phyloP scores from a whole-genome alignment of 2,888 invertebrate species.

The Bombylius discolor region DNA sequence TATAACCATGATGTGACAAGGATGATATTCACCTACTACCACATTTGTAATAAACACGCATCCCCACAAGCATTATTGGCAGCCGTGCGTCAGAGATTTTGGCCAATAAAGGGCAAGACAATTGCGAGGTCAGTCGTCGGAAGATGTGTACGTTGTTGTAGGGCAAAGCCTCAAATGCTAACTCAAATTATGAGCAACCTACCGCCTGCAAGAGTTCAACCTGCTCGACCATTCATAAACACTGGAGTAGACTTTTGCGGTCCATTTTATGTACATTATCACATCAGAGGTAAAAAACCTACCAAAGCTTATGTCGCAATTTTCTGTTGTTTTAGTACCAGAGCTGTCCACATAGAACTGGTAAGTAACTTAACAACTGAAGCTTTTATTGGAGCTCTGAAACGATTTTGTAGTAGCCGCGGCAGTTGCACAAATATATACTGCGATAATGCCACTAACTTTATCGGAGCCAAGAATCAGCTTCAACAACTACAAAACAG shows the following conservation, averaged over 20 bases:
- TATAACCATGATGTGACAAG: no score
- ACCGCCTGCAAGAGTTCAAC: constrained; percentile 11
- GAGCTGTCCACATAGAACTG: constrained; percentile 10
- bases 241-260: constrained; percentile 9
- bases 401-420: constrained; percentile 6
- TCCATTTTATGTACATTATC: constrained; percentile 4
- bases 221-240: constrained; percentile 9
- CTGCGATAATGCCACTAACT: constrained; percentile 9
- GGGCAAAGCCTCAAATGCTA: constrained; percentile 8
- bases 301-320: constrained; percentile 9
- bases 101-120: constrained; percentile 15
- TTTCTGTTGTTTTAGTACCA: constrained; percentile 11
- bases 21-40: no score
- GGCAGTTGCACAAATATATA: constrained; percentile 1
- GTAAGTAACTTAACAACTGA: constrained; percentile 9
- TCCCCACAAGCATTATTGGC: no score
- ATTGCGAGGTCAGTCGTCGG: constrained; percentile 9
- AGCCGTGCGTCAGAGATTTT: constrained; percentile 7
- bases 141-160: constrained; percentile 12
- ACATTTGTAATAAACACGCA: no score
- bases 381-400: constrained; percentile 11
- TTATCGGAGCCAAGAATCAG: background rate
- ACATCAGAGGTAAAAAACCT: constrained; percentile 4
- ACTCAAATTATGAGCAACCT: constrained; percentile 19
- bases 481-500: no score